These are phyloP conservation scores for Leucophenga maculata DNA, from an alignment of 2,888 invertebrate genomes.

Conservation along the genomic window DNA sequence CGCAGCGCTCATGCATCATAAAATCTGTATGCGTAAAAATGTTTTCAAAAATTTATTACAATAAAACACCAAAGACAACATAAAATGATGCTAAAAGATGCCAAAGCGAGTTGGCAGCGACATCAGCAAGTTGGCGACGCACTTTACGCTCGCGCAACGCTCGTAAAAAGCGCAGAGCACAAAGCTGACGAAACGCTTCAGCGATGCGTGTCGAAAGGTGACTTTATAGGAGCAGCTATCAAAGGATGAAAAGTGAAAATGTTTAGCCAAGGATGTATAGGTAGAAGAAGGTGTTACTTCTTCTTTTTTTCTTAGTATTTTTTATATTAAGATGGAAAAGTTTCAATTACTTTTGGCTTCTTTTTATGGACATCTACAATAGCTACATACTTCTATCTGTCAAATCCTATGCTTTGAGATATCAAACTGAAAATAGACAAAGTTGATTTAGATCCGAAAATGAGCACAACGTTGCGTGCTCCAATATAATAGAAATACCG, in stretches of 20 bases:
- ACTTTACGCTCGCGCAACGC: constrained; percentile 9
- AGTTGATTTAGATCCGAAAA: no score
- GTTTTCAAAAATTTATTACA: constrained; percentile 63
- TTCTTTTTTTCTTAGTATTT: no score
- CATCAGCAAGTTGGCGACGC: not conserved
- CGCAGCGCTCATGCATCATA: constrained; percentile 44
- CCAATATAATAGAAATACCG: no score
- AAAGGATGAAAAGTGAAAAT: not conserved
- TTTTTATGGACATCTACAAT: not conserved
- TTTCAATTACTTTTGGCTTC: constrained; percentile 17
- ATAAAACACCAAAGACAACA: constrained; percentile 47
- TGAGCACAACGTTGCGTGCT: no score
- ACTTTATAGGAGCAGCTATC: not conserved
- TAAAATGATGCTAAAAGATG: constrained; percentile 39
- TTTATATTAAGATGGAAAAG: not conserved
- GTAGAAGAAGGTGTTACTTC: no score
- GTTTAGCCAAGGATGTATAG: no score
- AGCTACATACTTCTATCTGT: no score
- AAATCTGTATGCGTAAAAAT: constrained; percentile 63
- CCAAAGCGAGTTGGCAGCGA: constrained; percentile 44
- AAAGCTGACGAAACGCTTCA: not conserved
- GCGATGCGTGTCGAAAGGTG: constrained; percentile 2
- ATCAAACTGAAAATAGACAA: no score
- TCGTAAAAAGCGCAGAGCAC: constrained; percentile 9
- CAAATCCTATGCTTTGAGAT: no score